Conservation (phyloP, 2,113 vertebrate species). For the cat (Felis catus) region DNA sequence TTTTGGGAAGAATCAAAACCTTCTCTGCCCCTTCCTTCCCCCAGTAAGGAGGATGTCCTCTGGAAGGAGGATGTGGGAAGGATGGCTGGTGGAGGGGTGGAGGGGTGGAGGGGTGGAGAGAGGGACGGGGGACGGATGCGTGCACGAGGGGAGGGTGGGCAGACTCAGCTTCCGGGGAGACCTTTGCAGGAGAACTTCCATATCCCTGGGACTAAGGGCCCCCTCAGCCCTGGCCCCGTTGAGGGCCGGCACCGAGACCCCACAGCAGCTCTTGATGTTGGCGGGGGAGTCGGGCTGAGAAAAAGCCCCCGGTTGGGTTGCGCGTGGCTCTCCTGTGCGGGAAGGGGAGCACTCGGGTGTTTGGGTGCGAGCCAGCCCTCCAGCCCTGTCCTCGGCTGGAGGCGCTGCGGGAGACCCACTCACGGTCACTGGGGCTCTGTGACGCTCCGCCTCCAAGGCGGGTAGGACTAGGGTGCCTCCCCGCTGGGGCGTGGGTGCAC, state of each 20-base stretch:
- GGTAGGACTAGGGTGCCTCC: neutral
- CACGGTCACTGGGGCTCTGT: no score
- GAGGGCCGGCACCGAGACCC: neutral
- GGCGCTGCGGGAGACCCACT: accelerated
- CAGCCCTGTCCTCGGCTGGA: neutral
- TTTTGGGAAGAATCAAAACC: neutral
- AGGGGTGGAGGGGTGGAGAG: no score
- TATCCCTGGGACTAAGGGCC: neutral
- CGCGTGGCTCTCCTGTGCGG: neutral
- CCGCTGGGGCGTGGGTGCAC: neutral
- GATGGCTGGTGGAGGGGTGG: neutral
- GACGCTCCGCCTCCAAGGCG: no score
- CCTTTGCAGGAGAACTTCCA: no score
- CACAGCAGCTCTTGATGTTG: neutral
- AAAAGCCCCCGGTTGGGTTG: neutral
- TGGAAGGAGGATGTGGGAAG: neutral
- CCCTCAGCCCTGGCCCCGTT: neutral
- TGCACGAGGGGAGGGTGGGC: neutral
- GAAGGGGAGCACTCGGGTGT: accelerated
- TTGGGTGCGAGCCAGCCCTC: accelerated
- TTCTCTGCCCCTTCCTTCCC: neutral
- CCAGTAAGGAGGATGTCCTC: neutral
- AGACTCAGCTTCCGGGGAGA: neutral
- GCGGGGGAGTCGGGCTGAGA: neutral
- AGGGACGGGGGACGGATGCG: no score